Conservation (phyloP, 2,113 vertebrate species). For the Felis chaus region DNA sequence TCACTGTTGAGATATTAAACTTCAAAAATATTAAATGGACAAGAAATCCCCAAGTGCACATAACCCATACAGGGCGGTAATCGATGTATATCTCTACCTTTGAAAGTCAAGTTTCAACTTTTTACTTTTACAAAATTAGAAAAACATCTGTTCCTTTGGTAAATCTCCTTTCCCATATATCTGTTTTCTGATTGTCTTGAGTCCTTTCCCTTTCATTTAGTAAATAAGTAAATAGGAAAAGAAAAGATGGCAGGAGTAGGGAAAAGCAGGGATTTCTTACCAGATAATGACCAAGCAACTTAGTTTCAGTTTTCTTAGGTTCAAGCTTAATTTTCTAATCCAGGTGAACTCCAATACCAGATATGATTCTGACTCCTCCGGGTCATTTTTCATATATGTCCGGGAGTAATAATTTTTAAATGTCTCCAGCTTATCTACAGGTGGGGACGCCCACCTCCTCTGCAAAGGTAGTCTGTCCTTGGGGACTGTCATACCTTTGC, state of each 20-base stretch:
- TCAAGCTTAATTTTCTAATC: neutral
- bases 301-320: neutral
- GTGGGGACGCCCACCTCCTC: neutral
- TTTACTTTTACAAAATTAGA: conserved; percentile 60
- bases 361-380: neutral
- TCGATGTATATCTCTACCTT: conserved; percentile 50
- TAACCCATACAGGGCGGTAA: conserved; percentile 11
- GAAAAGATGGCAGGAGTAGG: neutral
- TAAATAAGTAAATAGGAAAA: neutral
- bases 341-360: neutral
- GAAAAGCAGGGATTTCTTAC: conserved; percentile 2
- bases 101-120: conserved; percentile 69
- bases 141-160: conserved; percentile 69
- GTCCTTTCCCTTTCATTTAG: neutral
- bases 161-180: neutral
- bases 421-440: neutral
- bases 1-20: conserved; percentile 68
- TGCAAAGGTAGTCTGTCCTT: neutral
- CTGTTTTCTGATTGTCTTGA: neutral
- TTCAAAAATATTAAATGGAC: conserved; percentile 70
- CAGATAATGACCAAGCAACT: neutral
- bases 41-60: conserved; percentile 65
- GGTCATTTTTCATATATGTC: neutral
- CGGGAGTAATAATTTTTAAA: neutral
- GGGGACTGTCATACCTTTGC: neutral